These are phyloP conservation scores for Nephrotoma flavescens DNA, from an alignment of 2,888 invertebrate genomes.

Conservation along the genomic window DNA sequence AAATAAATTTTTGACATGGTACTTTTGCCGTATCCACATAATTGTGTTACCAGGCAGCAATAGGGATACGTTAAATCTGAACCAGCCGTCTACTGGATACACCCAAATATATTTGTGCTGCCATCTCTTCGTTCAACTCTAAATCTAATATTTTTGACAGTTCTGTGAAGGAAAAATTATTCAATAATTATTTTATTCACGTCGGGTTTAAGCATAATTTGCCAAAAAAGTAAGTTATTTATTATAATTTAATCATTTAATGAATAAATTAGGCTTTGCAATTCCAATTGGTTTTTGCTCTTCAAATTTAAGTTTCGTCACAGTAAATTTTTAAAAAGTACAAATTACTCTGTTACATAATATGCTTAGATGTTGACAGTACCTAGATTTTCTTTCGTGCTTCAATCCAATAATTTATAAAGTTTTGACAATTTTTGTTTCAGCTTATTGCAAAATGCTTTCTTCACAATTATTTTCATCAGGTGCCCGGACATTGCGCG, in stretches of 20 bases:
- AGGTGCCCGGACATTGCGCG: constrained; percentile 36
- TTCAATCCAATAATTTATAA: too few species aligned
- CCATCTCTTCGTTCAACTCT: neutral
- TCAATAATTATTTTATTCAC: neutral
- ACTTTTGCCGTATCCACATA: too few species aligned
- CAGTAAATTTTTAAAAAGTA: neutral
- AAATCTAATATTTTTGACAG: neutral
- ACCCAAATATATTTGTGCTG: too few species aligned
- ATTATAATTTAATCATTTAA: neutral
- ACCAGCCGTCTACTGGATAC: too few species aligned
- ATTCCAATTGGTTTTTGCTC: neutral
- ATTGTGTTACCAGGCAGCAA: too few species aligned
- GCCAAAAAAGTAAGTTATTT: neutral
- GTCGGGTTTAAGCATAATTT: neutral
- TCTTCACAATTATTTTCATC: neutral
- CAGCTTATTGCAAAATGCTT: neutral
- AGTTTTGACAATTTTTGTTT: neutral
- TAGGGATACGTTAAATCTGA: too few species aligned
- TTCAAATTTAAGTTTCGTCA: neutral
- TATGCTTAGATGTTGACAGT: neutral
- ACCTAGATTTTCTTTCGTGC: too few species aligned
- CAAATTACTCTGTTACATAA: neutral
- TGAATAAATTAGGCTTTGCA: neutral
- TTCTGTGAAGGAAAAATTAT: neutral
- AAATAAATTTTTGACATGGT: too few species aligned